Conservation (phyloP, 2,113 vertebrate species). For the Platichthys stellatus region DNA sequence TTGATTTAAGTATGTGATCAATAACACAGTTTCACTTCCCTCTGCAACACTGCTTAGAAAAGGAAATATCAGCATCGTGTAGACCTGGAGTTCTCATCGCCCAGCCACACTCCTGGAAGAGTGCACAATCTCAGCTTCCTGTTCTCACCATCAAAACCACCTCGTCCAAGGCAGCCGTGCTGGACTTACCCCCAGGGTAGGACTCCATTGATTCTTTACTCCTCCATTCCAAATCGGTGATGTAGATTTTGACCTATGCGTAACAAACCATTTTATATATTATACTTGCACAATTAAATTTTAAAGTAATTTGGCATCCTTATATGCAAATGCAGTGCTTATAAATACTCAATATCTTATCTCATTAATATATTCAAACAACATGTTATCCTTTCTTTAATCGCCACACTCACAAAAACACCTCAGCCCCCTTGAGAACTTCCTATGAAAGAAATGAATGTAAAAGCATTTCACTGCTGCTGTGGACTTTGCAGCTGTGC, state of each 20-base stretch:
- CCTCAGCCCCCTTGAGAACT: background rate
- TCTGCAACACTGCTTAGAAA: slow-evolving; percentile 50
- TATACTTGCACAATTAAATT: too few relatives aligned
- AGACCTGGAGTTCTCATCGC: slow-evolving; percentile 78
- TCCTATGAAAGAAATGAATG: slow-evolving; percentile 1
- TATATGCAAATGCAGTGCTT: too few relatives aligned
- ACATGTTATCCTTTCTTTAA: background rate
- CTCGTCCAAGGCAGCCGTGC: slow-evolving; percentile 84
- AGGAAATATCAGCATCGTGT: slow-evolving; percentile 24
- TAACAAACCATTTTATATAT: too few relatives aligned
- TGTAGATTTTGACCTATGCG: background rate
- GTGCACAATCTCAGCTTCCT: slow-evolving; percentile 73
- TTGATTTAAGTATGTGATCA: background rate
- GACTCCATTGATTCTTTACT: slow-evolving; percentile 39
- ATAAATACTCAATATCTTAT: background rate
- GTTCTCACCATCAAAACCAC: slow-evolving; percentile 86
- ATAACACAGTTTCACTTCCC: slow-evolving; percentile 2
- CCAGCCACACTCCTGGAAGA: slow-evolving; percentile 86
- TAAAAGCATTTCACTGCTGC: slow-evolving; percentile 14
- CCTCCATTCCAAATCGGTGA: background rate
- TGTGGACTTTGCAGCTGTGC: slow-evolving; percentile 16
- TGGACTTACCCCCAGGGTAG: slow-evolving; percentile 90
- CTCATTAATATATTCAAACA: background rate
- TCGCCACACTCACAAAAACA: background rate
- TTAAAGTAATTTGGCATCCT: background rate